These are phyloP conservation scores for Falcunculus frontatus DNA, from an alignment of 2,113 vertebrate genomes.

Conservation along the genomic window DNA sequence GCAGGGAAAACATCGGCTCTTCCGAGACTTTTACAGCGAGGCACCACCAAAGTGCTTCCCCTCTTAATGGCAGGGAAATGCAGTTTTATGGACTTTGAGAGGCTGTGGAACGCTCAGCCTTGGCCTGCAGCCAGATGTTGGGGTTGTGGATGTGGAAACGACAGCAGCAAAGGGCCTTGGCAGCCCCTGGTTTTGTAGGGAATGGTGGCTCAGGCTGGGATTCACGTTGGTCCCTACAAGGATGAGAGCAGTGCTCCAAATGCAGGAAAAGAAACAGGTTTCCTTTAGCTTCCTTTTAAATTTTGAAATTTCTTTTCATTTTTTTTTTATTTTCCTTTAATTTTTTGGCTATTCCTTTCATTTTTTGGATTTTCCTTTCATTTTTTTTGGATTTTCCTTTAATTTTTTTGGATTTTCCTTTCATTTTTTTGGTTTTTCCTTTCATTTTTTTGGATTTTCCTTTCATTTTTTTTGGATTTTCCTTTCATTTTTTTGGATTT, in stretches of 20 bases:
- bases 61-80: neutral
- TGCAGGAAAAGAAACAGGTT: neutral
- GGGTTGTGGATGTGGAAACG: neutral
- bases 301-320: too few relatives aligned
- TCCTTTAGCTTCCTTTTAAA: neutral
- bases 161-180: neutral
- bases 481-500: neutral
- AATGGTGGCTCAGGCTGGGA: neutral
- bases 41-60: neutral
- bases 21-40: neutral
- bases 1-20: neutral
- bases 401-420: too few relatives aligned
- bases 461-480: neutral
- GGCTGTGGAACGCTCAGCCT: neutral
- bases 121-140: neutral
- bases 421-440: too few relatives aligned
- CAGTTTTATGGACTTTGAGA: constrained; percentile 32
- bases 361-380: too few relatives aligned
- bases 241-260: neutral
- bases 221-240: neutral
- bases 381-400: neutral
- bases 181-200: neutral
- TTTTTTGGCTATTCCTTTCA: neutral
- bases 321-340: too few relatives aligned
- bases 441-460: neutral